Percentiles rank a stretch among this genome's conserved stretches.
These are phyloP conservation scores for Lophius americanus DNA, from an alignment of 2,797 vertebrate genomes.

Conservation along the genomic window DNA sequence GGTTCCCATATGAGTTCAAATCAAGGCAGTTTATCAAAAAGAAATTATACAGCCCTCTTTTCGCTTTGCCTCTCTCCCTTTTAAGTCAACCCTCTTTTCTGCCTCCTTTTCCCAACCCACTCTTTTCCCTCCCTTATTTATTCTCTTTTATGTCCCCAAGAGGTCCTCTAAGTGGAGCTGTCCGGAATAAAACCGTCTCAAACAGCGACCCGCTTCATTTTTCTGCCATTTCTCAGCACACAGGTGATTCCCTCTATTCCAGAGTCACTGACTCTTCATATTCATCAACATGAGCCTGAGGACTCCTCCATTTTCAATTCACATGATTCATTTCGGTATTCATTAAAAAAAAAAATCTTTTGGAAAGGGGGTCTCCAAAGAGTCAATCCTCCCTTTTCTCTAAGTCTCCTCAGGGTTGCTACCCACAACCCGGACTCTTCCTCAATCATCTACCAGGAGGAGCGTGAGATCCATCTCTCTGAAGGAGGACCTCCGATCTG, in stretches of 20 bases:
- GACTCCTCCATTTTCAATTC: constrained; percentile 32
- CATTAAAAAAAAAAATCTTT: too few relatives aligned
- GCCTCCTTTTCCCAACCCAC: constrained; percentile 24
- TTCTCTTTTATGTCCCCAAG: constrained; percentile 44
- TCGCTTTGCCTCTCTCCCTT: not conserved
- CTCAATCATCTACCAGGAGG: too few relatives aligned
- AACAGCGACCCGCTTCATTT: constrained; percentile 74
- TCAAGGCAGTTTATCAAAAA: constrained; percentile 7
- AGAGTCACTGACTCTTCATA: constrained; percentile 39
- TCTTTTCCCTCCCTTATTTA: constrained; percentile 13
- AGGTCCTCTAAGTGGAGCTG: constrained; percentile 70
- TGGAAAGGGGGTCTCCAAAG: too few relatives aligned
- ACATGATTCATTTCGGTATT: constrained; percentile 7
- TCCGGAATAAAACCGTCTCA: constrained; percentile 73
- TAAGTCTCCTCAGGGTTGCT: too few relatives aligned
- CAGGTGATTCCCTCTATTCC: constrained; percentile 65
- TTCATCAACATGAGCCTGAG: constrained; percentile 20
- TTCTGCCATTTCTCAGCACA: constrained; percentile 53
- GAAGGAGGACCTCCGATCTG: too few relatives aligned
- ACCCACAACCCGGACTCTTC: too few relatives aligned
- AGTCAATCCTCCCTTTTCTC: too few relatives aligned
- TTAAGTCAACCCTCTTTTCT: constrained; percentile 25
- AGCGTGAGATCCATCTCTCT: too few relatives aligned
- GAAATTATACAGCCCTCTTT: constrained; percentile 24
- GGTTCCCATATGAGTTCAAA: constrained; percentile 6